phyloP scores from a whole-genome alignment of 2,797 vertebrate genomes.

The Leptodon cayanensis region DNA sequence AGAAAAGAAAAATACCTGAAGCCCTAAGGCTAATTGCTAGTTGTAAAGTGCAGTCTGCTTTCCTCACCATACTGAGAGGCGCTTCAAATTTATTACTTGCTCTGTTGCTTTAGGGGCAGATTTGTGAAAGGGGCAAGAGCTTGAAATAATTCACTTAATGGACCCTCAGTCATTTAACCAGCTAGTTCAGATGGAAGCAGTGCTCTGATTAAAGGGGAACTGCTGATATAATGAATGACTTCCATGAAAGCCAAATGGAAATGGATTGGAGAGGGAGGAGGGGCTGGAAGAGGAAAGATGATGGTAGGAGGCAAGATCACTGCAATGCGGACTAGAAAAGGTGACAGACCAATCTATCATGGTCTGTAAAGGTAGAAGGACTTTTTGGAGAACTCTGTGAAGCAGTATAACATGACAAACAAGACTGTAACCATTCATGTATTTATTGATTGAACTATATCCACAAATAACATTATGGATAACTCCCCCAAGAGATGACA shows the following conservation, averaged over 20 bases:
- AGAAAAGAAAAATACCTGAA: constrained; percentile 37
- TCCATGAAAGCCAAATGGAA: constrained; percentile 8
- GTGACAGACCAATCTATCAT: neutral
- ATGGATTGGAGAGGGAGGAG: neutral
- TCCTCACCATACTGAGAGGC: neutral
- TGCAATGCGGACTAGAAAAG: neutral
- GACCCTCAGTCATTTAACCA: neutral
- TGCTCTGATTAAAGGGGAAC: constrained; percentile 28
- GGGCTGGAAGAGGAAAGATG: neutral
- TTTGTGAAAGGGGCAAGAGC: neutral
- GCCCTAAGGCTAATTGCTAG: constrained; percentile 6
- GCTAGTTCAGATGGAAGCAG: neutral
- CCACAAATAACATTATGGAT: neutral
- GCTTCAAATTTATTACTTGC: neutral
- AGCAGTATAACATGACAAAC: neutral
- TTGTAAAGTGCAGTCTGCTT: constrained; percentile 33
- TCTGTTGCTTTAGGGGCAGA: neutral
- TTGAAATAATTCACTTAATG: constrained; percentile 40
- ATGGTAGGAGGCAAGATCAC: neutral
- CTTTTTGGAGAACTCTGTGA: constrained; percentile 19
- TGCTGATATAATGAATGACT: constrained; percentile 1
- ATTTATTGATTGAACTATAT: neutral
- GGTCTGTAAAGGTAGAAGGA: neutral
- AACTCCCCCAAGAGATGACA: neutral
- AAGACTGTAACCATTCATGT: neutral